phyloP scores from a whole-genome alignment of 2,888 invertebrate species.

The Dryomyza anilis region DNA sequence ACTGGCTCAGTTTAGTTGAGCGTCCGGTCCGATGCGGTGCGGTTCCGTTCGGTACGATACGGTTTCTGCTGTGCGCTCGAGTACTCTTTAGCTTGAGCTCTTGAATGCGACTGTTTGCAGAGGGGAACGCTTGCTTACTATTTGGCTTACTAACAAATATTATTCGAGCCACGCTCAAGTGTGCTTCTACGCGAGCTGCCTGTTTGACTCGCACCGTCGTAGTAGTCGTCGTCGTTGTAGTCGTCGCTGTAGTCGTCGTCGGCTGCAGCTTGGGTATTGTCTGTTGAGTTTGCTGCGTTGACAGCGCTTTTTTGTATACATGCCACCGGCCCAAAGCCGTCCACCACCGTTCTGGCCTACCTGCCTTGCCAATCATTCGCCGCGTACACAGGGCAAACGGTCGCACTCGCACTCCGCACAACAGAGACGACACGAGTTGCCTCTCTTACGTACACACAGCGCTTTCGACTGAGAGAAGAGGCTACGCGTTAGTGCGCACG shows the following conservation, averaged over 20 bases:
- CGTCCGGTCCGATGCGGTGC: neutral
- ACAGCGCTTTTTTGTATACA: conserved; percentile 21
- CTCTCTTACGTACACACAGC: conserved; percentile 55
- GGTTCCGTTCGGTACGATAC: conserved; percentile 16
- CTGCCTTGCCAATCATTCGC: conserved; percentile 17
- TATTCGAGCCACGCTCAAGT: conserved; percentile 61
- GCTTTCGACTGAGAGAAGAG: conserved; percentile 12
- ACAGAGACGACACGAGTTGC: conserved; percentile 30
- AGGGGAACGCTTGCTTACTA: conserved; percentile 63
- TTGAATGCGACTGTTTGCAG: conserved; percentile 64
- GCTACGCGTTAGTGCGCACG: conserved; percentile 42
- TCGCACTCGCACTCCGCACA: conserved; percentile 39
- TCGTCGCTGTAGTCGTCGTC: no score
- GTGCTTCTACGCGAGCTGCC: conserved; percentile 39
- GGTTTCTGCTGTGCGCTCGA: conserved; percentile 56
- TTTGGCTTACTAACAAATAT: conserved; percentile 63
- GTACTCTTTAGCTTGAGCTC: conserved; percentile 62
- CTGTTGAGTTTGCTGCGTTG: conserved; percentile 29
- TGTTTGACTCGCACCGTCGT: conserved; percentile 19
- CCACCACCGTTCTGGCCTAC: conserved; percentile 7
- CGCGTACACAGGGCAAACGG: no score
- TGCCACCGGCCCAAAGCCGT: neutral
- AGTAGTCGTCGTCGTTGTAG: conserved; percentile 18
- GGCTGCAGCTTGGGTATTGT: conserved; percentile 31
- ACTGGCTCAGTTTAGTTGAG: no score